Base-by-base conservation (phyloP, 2,888 invertebrate species). In the Molanna angustata region DNA sequence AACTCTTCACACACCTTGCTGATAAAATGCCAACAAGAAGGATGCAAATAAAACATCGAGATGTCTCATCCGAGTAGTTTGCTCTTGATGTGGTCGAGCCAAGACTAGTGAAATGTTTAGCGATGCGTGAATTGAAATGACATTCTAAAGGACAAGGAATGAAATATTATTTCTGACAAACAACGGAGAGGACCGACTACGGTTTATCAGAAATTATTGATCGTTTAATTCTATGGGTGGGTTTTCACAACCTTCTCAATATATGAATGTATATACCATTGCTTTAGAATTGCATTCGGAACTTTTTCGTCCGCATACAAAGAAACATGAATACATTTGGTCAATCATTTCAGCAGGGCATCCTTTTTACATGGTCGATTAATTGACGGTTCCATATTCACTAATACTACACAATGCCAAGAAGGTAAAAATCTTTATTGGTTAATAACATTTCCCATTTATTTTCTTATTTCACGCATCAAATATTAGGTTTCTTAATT, bases 41-140 rank as follows among this genome's bases (percentile, higher is more conserved):
- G n/a, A n/a, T n/a, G n/a, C n/a, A n/a, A n/a, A n/a, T n/a, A n/a
- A n/a, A n/a, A n/a, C n/a, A 9, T 22, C 27, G 1, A 2, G 2
- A 6, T 1, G 2, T 11, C 16, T 17, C 19, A 19, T 4, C n/a
- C 11, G n/a, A 13, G 35, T 50, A 40, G 18, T 63, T 63, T 62
- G 64, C 63, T 64, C n/a, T 65, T 14, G 4, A 14, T 32, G n/a
- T 9, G 14, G 42, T 16, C 16, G 44, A 18, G 19, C 13, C 13
- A 13, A 19, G n/a, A 32, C 32, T 18, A n/a, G n/a, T 18, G 20
- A 13, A 16, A 32, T 49, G 32, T 31, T 22, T 7, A 27, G 47
- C 13, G 47, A 48, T 17, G 47, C 49, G 41, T 49, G 21, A 32
- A n/a, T 49, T 39, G 31, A 41, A 4, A 32, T 31, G 49, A 49